A percentile compares a stretch with the other conserved stretches of the same genome.
Evolutionary conservation across 2,888 invertebrate species (phyloP).

Genomic region (Hirtodrosophila duncani): DNA sequence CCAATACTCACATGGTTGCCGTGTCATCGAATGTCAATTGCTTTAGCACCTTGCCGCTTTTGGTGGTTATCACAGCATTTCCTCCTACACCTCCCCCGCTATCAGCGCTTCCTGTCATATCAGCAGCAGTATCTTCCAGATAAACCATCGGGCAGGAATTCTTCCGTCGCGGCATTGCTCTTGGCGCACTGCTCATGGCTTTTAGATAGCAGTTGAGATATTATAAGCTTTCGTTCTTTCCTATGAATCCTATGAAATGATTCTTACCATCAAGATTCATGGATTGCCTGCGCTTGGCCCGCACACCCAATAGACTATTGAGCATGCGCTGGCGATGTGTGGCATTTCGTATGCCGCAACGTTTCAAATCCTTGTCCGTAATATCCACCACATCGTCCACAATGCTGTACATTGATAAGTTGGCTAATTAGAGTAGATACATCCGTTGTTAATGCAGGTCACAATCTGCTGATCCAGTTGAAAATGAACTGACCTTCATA

Average conservation of each 20-base stretch:
- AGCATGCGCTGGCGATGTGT: slow-evolving; percentile 83
- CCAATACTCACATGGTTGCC: slow-evolving; percentile 59
- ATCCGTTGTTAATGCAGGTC: slow-evolving; percentile 3
- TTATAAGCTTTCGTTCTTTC: too few species aligned
- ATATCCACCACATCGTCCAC: slow-evolving; percentile 72
- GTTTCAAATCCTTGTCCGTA: slow-evolving; percentile 80
- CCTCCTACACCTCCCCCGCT: slow-evolving; percentile 13
- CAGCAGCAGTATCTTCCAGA: slow-evolving; percentile 31
- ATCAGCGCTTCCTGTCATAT: slow-evolving; percentile 32
- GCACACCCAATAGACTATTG: slow-evolving; percentile 82
- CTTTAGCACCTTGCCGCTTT: slow-evolving; percentile 53
- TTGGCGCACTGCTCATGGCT: slow-evolving; percentile 41
- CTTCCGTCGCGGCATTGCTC: slow-evolving; percentile 51
- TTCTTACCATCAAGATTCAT: slow-evolving; percentile 75
- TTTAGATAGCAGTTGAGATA: neutral
- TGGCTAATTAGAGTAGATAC: slow-evolving; percentile 41
- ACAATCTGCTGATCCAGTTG: too few species aligned
- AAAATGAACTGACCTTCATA: slow-evolving; percentile 77
- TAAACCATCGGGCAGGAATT: slow-evolving; percentile 65
- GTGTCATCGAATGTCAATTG: slow-evolving; percentile 57
- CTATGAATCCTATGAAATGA: too few species aligned
- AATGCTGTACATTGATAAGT: slow-evolving; percentile 60
- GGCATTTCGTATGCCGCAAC: slow-evolving; percentile 82
- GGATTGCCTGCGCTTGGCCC: slow-evolving; percentile 81
- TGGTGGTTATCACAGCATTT: slow-evolving; percentile 40